Evolutionary conservation across 92 coral and sea anemone genomes (phyloP), one percentile per base, ranked within the genome.

Genomic region (Phenganax subtilis): DNA sequence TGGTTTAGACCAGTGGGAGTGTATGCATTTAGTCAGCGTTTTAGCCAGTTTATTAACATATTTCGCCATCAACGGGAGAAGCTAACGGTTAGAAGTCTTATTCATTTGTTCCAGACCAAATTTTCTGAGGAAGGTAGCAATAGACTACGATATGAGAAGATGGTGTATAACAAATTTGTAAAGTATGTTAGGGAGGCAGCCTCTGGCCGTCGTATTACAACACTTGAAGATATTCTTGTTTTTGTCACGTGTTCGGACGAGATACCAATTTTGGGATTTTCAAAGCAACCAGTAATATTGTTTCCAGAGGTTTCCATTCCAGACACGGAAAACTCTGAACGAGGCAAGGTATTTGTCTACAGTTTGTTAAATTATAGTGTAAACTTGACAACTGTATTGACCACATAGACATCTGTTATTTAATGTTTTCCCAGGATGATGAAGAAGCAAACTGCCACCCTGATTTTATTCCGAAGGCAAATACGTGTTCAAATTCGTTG

Each of bases 391-490:
- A 15, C 67, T 61, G n/a, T 61, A 61, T 37, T 61, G 28, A 17
- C n/a, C n/a, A 28, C 67, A 59, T 1, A 17, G 31, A 9, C 37
- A 20, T n/a, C 7, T 11, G 37, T n/a, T 64, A 30, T 10, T 28
- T 10, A 16, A 68, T 68, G 9, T 3, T 68, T 68, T 28, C 16
- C 27, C 17, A 68, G 73, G 73, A 44, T 51, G 57, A 8, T 64
- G 84, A 75, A 55, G 44, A 76, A n/a, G 70, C 75, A 81, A 80
- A 76, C 47, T 54, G 29, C 44, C 55, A 57, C 14, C 30, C 62
- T 44, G 84, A 87, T 53, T 87, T 87, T 69, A 53, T 87, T 7
- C 85, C 86, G 7, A 87, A 85, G 80, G 68, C 75, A 9, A 88
- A 85, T 63, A 85, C 85, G 15, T 85, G 88, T 72, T 76, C 88